Evolutionary conservation across 2,797 vertebrate species (phyloP), one percentile per base, ranked within the genome.

Genomic region (Alosa sapidissima): DNA sequence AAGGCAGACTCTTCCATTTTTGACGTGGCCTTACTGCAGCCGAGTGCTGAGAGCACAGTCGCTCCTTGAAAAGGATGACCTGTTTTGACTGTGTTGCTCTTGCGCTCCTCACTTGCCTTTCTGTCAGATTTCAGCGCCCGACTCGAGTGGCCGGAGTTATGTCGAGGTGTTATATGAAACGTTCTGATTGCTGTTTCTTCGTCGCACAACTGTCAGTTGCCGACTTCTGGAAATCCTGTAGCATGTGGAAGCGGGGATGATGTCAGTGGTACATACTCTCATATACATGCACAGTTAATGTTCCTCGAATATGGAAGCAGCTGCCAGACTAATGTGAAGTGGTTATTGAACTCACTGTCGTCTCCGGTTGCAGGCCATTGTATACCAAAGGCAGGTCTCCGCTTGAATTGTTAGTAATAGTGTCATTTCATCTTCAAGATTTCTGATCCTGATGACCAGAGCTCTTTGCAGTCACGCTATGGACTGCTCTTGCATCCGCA

Each of bases 21-120:
- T 82, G 87, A 95, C 93, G 95, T 95, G 96, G 96, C 96, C 96
- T 96, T 96, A 96, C 89, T 89, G 90, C 93, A 91, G 92, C 90
- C 89, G 90, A 90, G 88, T 89, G 85, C 88, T 88, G 87, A 88
- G 49, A 83, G 82, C 88, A 82, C 48, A 84, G 85, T 88, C 83
- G 88, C 81, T 84, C 89, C 89, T 91, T 82, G 49, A 84, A 81
- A 91, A 88, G 83, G 65, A 28, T 86, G 84, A 84, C 84, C 81
- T 83, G 85, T 84, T 5, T 1, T 5, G 58, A 85, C 48, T 75
- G 52, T 72, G 41, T 72, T 3, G 41, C 72, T 78, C 16, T 78
- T 21, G 33, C 2, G 28, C 81, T 45, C 21, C 47, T 55, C 55
- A 52, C 89, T 87, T 91, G 36, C 36, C 90, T 87, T 90, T 47